Percentiles rank a stretch among this genome's conserved stretches.
Conservation (phyloP, 2,888 invertebrate species). For the Seira ritae region DNA sequence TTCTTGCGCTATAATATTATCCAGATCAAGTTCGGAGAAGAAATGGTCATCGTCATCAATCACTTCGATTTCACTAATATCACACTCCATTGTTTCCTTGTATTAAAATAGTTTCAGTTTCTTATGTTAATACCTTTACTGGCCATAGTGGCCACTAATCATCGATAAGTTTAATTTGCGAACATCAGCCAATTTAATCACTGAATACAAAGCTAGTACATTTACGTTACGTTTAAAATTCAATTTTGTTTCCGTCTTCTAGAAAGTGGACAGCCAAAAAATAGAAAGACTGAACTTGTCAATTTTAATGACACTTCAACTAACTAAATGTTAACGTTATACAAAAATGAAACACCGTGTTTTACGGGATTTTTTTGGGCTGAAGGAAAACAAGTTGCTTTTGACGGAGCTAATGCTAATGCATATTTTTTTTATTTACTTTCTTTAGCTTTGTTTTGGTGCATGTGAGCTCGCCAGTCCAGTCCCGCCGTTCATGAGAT, state of each 20-base stretch:
- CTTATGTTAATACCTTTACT: neutral
- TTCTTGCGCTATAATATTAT: constrained; percentile 26
- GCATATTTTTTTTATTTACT: too few species aligned
- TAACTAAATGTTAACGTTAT: too few species aligned
- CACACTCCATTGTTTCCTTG: neutral
- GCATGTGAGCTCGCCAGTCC: too few species aligned
- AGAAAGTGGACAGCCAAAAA: too few species aligned
- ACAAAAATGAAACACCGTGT: neutral
- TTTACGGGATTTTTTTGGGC: neutral
- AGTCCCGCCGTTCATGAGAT: too few species aligned
- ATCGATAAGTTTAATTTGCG: neutral
- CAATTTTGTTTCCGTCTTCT: neutral
- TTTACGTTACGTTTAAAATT: neutral
- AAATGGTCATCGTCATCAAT: constrained; percentile 30
- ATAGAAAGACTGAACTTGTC: too few species aligned
- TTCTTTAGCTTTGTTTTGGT: too few species aligned
- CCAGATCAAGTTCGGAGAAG: constrained; percentile 23
- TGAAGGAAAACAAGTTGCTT: neutral
- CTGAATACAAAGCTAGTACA: neutral
- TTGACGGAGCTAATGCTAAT: neutral
- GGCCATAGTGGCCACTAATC: neutral
- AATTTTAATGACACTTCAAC: too few species aligned
- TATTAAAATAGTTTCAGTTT: neutral
- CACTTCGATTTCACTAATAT: neutral
- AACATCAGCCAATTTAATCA: neutral